phyloP scores from a whole-genome alignment of 2,888 invertebrate genomes.

The Hymenopus coronatus region DNA sequence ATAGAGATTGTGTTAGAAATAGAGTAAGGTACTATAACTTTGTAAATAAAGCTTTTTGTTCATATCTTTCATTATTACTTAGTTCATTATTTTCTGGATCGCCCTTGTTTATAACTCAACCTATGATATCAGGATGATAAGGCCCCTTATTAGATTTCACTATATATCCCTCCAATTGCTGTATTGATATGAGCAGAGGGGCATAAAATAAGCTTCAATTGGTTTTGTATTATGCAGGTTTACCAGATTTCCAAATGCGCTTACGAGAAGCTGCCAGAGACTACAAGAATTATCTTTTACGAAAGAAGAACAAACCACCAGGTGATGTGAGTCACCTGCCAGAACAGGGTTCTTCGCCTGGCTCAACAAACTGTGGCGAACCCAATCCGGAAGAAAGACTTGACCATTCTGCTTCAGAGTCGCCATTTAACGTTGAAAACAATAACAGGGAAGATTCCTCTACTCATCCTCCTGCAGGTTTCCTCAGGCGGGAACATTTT shows the following conservation, averaged over 20 bases:
- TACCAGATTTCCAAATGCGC: conserved; percentile 70
- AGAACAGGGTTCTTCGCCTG: not conserved
- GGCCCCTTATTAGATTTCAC: too few relatives aligned
- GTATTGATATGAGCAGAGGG: too few relatives aligned
- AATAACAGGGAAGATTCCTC: too few relatives aligned
- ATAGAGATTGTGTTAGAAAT: too few relatives aligned
- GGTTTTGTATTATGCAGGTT: conserved; percentile 51
- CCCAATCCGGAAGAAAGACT: not conserved
- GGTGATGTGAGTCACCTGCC: not conserved
- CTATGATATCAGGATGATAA: too few relatives aligned
- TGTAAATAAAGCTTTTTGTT: too few relatives aligned
- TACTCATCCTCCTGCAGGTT: not conserved
- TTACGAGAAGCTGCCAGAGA: conserved; percentile 67
- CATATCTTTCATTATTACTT: too few relatives aligned
- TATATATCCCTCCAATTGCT: too few relatives aligned
- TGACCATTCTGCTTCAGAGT: not conserved
- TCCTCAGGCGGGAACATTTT: not conserved
- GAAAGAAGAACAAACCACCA: not conserved
- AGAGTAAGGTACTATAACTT: too few relatives aligned
- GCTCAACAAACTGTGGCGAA: not conserved
- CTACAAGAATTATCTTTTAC: not conserved
- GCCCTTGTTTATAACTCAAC: too few relatives aligned
- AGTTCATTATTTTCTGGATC: too few relatives aligned
- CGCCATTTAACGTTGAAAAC: not conserved
- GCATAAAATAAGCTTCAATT: too few relatives aligned